Evolutionary conservation across 1,140 invertebrate species (phyloP), one percentile per base, ranked within the genome.

Genomic region (Olivierus martensii): DNA sequence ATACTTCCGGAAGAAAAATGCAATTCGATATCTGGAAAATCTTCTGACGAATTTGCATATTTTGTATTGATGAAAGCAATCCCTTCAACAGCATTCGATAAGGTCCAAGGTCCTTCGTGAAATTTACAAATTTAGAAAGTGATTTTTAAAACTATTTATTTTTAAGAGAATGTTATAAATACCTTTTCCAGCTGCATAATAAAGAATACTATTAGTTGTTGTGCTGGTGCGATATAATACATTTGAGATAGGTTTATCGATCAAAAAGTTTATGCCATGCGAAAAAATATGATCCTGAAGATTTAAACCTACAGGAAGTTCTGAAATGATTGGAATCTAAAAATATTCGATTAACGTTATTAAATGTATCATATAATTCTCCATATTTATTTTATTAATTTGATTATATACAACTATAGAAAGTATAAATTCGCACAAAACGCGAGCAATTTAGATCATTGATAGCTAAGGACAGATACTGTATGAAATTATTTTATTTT

Each of bases 11-110:
- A 28, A 28, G 28, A 28, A 28, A 87, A 69, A 82, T 85, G 87
- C 62, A 88, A 87, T 58, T 87, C 83, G 49, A 89, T 87, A 61
- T 91, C 87, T 0, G 87, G 86, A 84, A 84, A 89, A 62, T 88
- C 85, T 53, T 87, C 82, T 1, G 76, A 75, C 53, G 77, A 69
- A 62, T 88, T 88, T 0, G 82, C 82, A 62, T 88, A 88, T 65
- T 87, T 88, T 0, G 86, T 89, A 0, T 81, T 79, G 37, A 89
- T 82, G 61, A 88, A 89, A 1, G 80, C 84, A 0, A 86, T 84
- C 0, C 82, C 80, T 68, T 88, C 84, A 44, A 88, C 64, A 0
- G 4, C 28, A 28, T 28, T 28, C 4, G 28, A 28, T 9, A 28
- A 28, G 4, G 28, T 28, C 28, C 28, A 28, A 28, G 28, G 28